Base-by-base conservation (phyloP, 2,113 vertebrate species). In the Prinia subflava region DNA sequence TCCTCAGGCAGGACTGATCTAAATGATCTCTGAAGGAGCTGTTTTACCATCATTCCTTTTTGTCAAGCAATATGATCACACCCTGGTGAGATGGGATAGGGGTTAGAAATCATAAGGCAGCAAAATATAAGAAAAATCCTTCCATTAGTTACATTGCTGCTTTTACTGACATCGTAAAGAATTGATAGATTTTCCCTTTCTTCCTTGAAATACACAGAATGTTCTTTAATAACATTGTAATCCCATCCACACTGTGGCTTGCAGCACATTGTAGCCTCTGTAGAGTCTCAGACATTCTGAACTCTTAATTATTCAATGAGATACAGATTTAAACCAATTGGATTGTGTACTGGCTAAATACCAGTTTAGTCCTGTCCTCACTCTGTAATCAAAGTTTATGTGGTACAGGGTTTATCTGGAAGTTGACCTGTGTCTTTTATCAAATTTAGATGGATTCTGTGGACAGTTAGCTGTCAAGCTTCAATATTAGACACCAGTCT, bases 311-410 rank as follows among this genome's bases (percentile, higher is more conserved):
- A 67, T 71, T 93, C 41, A 62, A 16, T 84, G 71, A 92, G 84
- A 84, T 97, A 95, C 86, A 75, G n/a, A 60, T 94, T 90, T 96
- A 89, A 96, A 93, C 24, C 87, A 90, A 39, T 92, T 90, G 64
- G 81, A 37, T 63, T 87, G 59, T 74, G 33, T 53, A 69, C 83
- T 85, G 65, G 69, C 31, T 87, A 71, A 93, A 92, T 83, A 90
- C 47, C 30, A 63, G 80, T 85, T 97, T 86, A 91, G 75, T 55
- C 60, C 62, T 91, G 70, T 80, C 71, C 27, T 77, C 46, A 8
- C 49, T 87, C 8, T 83, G 3, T 89, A 90, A 95, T 82, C 50
- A 89, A 57, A 79, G 64, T 82, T 65, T 77, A 37, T 68, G 8
- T 74, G 56, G 84, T 60, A 47, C 52, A 68, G 68, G 88, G 93